Evolutionary conservation across 1,140 invertebrate species (phyloP).

Genomic region (Leptinotarsa defecta): DNA sequence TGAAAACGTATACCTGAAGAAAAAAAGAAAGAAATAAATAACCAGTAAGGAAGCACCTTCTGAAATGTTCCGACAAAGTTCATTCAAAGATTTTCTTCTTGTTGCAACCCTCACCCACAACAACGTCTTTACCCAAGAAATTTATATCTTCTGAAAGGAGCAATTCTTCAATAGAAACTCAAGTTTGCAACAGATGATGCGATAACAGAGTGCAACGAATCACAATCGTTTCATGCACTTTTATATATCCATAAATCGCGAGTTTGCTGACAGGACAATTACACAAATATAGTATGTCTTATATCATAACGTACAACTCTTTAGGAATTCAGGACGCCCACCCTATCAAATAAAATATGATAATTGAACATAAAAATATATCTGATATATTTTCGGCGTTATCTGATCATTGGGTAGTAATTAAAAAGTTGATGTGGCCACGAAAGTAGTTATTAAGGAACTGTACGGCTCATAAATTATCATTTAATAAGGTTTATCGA

Average conservation of each 20-base stretch:
- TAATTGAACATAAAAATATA: slow-evolving; percentile 12
- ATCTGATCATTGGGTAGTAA: slow-evolving; percentile 18
- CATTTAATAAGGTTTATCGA: slow-evolving; percentile 11
- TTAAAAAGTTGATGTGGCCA: slow-evolving; percentile 12
- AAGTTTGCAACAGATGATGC: not conserved
- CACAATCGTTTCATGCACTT: slow-evolving; percentile 12
- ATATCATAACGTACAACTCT: slow-evolving; percentile 20
- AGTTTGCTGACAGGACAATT: slow-evolving; percentile 23
- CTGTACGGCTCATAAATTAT: slow-evolving; percentile 16
- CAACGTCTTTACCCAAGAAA: too few relatives aligned
- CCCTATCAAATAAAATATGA: slow-evolving; percentile 23
- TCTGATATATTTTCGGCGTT: slow-evolving; percentile 16
- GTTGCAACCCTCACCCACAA: too few relatives aligned
- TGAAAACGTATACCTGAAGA: too few relatives aligned
- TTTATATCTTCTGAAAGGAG: too few relatives aligned
- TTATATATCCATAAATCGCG: slow-evolving; percentile 23
- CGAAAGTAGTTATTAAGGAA: slow-evolving; percentile 18
- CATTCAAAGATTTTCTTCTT: too few relatives aligned
- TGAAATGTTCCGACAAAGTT: too few relatives aligned
- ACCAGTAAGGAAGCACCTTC: too few relatives aligned
- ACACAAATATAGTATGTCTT: not conserved
- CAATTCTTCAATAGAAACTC: too few relatives aligned
- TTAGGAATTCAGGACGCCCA: slow-evolving; percentile 16
- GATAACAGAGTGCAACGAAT: not conserved
- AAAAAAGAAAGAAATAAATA: too few relatives aligned